phyloP scores from a whole-genome alignment of 2,888 invertebrate species.

The Lacanobia oleracea region DNA sequence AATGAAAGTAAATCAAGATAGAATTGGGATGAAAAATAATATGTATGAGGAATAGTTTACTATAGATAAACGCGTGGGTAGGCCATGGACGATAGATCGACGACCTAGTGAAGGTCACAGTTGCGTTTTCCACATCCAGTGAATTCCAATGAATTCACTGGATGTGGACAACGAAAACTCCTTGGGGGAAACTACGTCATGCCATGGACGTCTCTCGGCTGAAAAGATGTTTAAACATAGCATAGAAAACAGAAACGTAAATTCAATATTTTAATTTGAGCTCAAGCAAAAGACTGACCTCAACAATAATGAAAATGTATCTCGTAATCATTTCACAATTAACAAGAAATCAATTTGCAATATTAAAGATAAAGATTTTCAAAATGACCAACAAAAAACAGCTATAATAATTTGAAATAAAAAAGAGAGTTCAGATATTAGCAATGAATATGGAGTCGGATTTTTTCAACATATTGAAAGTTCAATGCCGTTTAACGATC shows the following conservation, averaged over 20 bases:
- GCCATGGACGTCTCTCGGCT: too few species aligned
- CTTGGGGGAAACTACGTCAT: too few species aligned
- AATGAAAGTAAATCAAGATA: conserved; percentile 42
- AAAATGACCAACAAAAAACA: conserved; percentile 35
- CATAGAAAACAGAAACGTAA: neutral
- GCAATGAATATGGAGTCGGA: conserved; percentile 41
- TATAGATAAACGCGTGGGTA: neutral
- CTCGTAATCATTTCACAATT: conserved; percentile 24
- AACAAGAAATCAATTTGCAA: neutral
- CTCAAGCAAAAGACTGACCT: neutral
- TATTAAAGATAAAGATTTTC: conserved; percentile 16
- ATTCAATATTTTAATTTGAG: neutral
- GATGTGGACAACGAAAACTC: neutral
- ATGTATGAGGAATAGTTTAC: neutral
- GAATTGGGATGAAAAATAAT: neutral
- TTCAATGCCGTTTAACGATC: conserved; percentile 73
- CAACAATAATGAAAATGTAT: neutral
- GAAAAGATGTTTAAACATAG: neutral
- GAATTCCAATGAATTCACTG: too few species aligned
- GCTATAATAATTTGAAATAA: conserved; percentile 26
- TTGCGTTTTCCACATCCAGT: too few species aligned
- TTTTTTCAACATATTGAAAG: conserved; percentile 69
- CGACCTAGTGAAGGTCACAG: neutral
- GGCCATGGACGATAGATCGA: neutral
- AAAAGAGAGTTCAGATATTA: conserved; percentile 52